Base-by-base conservation (phyloP, 2,113 vertebrate genomes). In the Fulmarus glacialis region DNA sequence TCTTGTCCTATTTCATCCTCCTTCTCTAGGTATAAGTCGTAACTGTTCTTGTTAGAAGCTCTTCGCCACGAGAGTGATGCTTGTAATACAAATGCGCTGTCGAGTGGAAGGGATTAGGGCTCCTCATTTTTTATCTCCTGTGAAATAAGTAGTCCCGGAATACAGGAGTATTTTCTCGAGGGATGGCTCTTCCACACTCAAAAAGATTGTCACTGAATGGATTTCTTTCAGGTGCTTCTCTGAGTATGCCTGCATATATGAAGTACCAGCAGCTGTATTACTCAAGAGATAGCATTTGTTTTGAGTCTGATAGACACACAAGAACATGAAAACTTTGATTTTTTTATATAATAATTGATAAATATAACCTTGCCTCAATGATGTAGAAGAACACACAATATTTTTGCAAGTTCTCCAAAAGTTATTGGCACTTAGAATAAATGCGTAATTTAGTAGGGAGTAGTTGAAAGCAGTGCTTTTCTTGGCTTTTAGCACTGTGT, bases 401-500 rank as follows among this genome's bases (percentile, higher is more conserved):
- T 82, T 82, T 73, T 85, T 55, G 43, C 59, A 95, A 87, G 38
- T 36, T 80, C 55, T 42, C 34, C 32, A 7, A 20, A 96, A 48
- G 40, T 84, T 97, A 83, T n/a, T 8, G 2, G 18, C 56, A 59
- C 74, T 90, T 95, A 91, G 29, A 68, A 38, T 45, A 88, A 75
- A 84, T 81, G 42, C 29, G 45, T 82, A 81, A 77, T 95, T 92
- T 83, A 96, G 32, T 26, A 89, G 7, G 26, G 53, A 85, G 30
- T 8, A 60, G 73, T 92, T 79, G 66, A 93, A 93, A 92, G 59
- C 50, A 78, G 78, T 78, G 42, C n/a, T 93, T 58, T 64, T 50
- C 86, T 87, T 73, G 24, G 48, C 71, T 85, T 73, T 96, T 82
- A 95, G 56, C 71, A 53, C 26, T 82, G 62, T 11, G 12, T 78